Evolutionary conservation across 2,797 vertebrate genomes (phyloP).

Genomic region (Heterohyrax brucei): DNA sequence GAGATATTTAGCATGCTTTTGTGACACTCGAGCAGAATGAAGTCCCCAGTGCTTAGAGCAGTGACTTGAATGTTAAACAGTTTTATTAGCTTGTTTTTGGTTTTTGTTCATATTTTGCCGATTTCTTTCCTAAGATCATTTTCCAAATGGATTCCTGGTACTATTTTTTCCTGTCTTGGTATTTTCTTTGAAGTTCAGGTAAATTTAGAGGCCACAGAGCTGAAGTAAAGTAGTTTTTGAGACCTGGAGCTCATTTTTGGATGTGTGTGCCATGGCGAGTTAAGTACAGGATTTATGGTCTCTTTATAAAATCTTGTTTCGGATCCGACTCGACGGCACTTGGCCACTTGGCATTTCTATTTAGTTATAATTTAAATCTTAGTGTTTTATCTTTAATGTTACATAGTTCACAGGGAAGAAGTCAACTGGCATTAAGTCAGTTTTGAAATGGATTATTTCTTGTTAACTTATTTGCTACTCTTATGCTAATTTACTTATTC

Average conservation of each 20-base stretch:
- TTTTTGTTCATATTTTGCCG: too few relatives aligned
- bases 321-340: too few relatives aligned
- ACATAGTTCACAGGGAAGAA: not conserved
- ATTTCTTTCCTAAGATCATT: not conserved
- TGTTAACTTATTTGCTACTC: not conserved
- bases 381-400: not conserved
- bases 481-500: not conserved
- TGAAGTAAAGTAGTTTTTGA: not conserved
- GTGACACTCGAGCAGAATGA: not conserved
- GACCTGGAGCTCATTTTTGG: not conserved
- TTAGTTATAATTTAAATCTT: conserved; percentile 12
- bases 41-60: not conserved
- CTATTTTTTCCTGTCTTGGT: not conserved
- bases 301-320: not conserved
- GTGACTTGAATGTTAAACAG: not conserved
- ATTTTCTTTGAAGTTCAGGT: not conserved
- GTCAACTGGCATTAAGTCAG: not conserved
- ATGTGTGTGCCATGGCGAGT: not conserved
- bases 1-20: not conserved
- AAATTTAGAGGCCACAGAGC: not conserved
- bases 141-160: not conserved
- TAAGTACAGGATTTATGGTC: not conserved
- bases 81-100: not conserved
- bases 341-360: too few relatives aligned
- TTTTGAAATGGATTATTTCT: not conserved